phyloP scores from a whole-genome alignment of 2,797 vertebrate species.

The Danio jaintianensis region DNA sequence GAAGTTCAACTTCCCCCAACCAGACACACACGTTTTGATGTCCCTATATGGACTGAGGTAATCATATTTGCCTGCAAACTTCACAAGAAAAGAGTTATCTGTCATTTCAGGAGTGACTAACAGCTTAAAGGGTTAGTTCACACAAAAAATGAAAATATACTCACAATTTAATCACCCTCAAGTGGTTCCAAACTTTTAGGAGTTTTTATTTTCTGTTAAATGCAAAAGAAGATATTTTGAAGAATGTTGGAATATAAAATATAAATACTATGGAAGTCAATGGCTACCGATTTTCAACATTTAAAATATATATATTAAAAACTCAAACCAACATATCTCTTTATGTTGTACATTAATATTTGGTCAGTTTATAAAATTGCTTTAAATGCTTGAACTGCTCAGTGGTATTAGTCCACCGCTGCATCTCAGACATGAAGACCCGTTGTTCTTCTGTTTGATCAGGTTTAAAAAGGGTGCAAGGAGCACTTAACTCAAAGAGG shows the following conservation, averaged over 20 bases:
- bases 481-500: conserved; percentile 37
- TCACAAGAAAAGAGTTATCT: conserved; percentile 49
- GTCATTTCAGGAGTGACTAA: conserved; percentile 46
- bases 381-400: conserved; percentile 21
- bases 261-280: no score
- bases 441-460: conserved; percentile 35
- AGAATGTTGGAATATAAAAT: no score
- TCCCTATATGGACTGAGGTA: conserved; percentile 39
- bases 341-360: conserved; percentile 43
- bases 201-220: no score
- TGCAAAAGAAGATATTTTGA: no score
- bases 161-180: no score
- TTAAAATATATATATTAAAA: no score
- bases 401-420: no score
- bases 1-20: conserved; percentile 1
- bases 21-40: background rate
- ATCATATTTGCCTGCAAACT: conserved; percentile 31
- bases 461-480: conserved; percentile 28
- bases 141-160: no score
- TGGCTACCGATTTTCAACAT: no score
- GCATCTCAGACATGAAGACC: conserved; percentile 23
- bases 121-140: no score
- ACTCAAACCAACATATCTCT: background rate
- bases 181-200: no score
- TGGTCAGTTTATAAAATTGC: background rate